Base-by-base conservation (phyloP, 2,888 invertebrate species). In the Lithophane ornitopus region DNA sequence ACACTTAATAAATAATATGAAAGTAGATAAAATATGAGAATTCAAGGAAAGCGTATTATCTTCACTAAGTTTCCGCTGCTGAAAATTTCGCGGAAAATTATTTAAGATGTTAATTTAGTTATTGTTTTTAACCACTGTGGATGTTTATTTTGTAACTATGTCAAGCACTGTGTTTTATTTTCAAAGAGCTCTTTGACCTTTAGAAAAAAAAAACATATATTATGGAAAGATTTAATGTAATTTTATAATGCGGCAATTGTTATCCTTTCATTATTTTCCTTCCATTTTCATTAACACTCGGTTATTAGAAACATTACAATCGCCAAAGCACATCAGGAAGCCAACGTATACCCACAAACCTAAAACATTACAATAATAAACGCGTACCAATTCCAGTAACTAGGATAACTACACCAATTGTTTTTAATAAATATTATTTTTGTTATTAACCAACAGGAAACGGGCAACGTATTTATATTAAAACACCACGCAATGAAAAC, bases 401-500 rank as follows among this genome's bases (percentile, higher is more conserved):
- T 84, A 79, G 87, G 86, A 88, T 90, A 91, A 88, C 90, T 86
- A 85, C 86, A 89, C 87, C 94, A 93, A 95, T 96, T 96, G 95
- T 96, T 94, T 93, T 94, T 93, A 92, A 90, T 91, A 94, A 94
- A 95, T 93, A 94, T 94, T 92, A 94, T 94, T 93, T 93, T 89
- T 93, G 92, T 92, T 94, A 94, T 90, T 92, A 94, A 93, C 93
- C 90, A 93, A 94, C 96, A 95, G 96, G 96, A 96, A 95, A 94
- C 95, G 87, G 90, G 88, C 91, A 89, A 90, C 92, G 90, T 95
- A 96, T 96, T 95, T 96, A 96, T 95, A 95, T 94, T 86, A 91
- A 95, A 95, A 96, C 95, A 94, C 93, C 94, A 91, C 93, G 95
- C 95, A 95, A 93, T 94, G 95, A 95, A 95, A 96, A 96, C 96